Evolutionary conservation across 2,888 invertebrate genomes (phyloP).

Genomic region (Acronicta alni): DNA sequence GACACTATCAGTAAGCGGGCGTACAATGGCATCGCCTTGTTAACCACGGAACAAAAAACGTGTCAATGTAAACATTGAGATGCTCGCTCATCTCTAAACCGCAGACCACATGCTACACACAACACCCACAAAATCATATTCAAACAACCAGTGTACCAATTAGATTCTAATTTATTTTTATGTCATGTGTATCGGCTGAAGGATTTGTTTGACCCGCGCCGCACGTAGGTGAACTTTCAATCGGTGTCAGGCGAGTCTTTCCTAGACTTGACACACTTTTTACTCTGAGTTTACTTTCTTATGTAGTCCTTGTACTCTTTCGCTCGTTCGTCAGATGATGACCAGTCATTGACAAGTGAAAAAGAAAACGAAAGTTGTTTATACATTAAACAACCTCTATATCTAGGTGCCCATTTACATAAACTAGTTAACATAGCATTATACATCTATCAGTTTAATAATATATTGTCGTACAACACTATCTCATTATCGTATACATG

Average conservation of each 20-base stretch:
- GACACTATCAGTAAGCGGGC: constrained; percentile 80
- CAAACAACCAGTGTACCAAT: constrained; percentile 60
- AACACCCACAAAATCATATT: constrained; percentile 49
- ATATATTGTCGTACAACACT: constrained; percentile 25
- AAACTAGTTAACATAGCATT: constrained; percentile 49
- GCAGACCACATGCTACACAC: constrained; percentile 69
- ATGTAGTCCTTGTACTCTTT: constrained; percentile 77
- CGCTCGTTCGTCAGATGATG: constrained; percentile 64
- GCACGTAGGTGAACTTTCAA: constrained; percentile 70
- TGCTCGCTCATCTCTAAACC: constrained; percentile 67
- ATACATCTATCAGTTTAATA: constrained; percentile 38
- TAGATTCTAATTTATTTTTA: constrained; percentile 46
- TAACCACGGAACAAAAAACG: constrained; percentile 81
- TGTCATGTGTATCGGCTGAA: constrained; percentile 42
- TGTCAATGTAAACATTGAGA: constrained; percentile 81
- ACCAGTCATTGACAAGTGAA: constrained; percentile 56
- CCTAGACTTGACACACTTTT: constrained; percentile 70
- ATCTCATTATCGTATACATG: constrained; percentile 34
- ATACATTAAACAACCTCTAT: constrained; percentile 65
- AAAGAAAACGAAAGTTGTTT: constrained; percentile 81
- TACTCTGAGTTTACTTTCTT: constrained; percentile 71
- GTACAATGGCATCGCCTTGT: constrained; percentile 82
- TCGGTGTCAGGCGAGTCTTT: constrained; percentile 72
- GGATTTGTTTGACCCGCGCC: constrained; percentile 49
- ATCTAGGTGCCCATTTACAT: constrained; percentile 67